These are phyloP conservation scores for Zalophus californianus DNA, from an alignment of 2,797 vertebrate species.

Conservation along the genomic window DNA sequence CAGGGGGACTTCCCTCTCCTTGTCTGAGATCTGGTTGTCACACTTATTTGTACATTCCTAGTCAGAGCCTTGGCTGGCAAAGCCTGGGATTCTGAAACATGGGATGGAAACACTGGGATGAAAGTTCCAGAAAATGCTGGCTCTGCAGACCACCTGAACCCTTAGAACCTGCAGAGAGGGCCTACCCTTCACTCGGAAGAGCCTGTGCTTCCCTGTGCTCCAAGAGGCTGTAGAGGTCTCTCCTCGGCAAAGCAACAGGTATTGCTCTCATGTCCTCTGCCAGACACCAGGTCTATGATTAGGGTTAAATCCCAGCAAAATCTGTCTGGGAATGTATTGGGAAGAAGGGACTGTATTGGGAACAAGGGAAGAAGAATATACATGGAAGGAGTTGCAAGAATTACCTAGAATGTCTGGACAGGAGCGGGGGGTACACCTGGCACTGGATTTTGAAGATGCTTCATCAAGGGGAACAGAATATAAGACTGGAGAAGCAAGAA, in stretches of 20 bases:
- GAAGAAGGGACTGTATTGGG: background rate
- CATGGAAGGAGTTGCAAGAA: background rate
- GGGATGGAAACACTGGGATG: background rate
- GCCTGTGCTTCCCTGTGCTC: accelerated
- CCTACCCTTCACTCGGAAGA: accelerated
- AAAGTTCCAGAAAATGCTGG: background rate
- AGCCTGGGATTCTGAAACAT: background rate
- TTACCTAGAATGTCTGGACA: background rate
- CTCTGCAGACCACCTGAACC: accelerated
- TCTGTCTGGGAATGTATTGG: background rate
- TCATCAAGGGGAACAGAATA: background rate
- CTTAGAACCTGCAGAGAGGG: background rate
- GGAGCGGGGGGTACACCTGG: background rate
- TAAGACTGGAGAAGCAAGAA: background rate
- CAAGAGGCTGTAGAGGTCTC: too few species aligned
- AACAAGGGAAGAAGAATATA: background rate
- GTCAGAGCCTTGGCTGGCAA: background rate
- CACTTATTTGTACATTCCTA: background rate
- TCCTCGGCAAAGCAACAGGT: background rate
- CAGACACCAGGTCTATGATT: background rate
- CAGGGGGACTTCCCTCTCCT: background rate
- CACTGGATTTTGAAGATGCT: background rate
- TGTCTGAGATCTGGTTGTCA: background rate
- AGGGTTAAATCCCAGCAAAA: background rate
- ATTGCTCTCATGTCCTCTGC: background rate